These are phyloP conservation scores for Phallusia fumigata DNA, from an alignment of 23 tunicate genomes.

Conservation along the genomic window DNA sequence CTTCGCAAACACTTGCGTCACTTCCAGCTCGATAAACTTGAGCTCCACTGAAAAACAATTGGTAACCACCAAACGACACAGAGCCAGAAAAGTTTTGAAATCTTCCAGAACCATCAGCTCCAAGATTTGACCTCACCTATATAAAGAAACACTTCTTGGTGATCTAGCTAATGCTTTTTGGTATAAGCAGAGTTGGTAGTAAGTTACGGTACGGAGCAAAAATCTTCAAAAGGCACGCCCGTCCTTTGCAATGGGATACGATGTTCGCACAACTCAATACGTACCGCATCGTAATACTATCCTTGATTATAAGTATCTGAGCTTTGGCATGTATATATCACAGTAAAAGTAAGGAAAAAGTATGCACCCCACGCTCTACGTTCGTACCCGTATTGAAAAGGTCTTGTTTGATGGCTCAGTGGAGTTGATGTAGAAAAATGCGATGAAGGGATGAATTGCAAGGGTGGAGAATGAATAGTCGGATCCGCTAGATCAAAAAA, in stretches of 20 bases:
- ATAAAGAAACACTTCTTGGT: not conserved
- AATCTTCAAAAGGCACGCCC: no score
- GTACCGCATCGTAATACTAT: no score
- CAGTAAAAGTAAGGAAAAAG: no score
- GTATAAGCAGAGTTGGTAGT: no score
- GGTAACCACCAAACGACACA: not conserved
- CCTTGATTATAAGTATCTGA: no score
- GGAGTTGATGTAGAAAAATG: not conserved
- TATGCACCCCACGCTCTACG: no score
- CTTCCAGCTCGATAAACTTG: not conserved
- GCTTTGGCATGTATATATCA: no score
- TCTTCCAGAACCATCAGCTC: not conserved
- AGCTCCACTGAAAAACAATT: not conserved
- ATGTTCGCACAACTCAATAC: no score
- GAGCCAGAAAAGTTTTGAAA: not conserved
- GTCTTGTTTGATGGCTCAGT: not conserved
- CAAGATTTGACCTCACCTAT: not conserved
- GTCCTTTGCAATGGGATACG: no score
- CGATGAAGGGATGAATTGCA: not conserved
- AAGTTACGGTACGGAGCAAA: no score
- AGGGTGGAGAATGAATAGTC: not conserved
- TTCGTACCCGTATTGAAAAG: not conserved
- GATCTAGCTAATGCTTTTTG: no score
- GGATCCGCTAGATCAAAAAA: not conserved
- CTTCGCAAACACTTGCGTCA: constrained; percentile 2